phyloP scores from a whole-genome alignment of 2,797 vertebrate genomes.

The Sebastes jordani region DNA sequence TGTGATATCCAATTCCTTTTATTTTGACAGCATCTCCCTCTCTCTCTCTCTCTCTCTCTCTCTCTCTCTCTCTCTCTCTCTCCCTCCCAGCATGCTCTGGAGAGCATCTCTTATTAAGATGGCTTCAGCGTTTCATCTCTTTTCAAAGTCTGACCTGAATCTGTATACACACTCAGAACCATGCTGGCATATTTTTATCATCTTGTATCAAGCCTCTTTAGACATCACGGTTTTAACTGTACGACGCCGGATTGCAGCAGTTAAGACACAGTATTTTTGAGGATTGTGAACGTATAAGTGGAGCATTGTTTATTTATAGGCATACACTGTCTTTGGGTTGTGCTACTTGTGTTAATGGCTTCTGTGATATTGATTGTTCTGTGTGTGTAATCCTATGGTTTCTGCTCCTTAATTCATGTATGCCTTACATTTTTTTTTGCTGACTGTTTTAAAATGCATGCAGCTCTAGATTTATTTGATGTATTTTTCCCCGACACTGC shows the following conservation, averaged over 20 bases:
- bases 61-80: conserved; percentile 26
- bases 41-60: conserved; percentile 26
- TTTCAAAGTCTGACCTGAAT: conserved; percentile 83
- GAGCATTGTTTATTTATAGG: conserved; percentile 76
- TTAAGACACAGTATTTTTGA: conserved; percentile 62
- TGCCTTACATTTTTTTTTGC: not conserved
- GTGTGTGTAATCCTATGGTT: not conserved
- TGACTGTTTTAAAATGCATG: not conserved
- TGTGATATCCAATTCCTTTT: conserved; percentile 83
- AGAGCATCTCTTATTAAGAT: conserved; percentile 79
- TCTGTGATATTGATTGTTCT: conserved; percentile 28
- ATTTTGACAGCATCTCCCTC: conserved; percentile 76
- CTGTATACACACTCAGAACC: conserved; percentile 71
- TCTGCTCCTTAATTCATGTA: not conserved
- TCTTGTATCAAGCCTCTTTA: conserved; percentile 72
- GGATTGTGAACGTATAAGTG: conserved; percentile 64
- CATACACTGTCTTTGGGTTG: conserved; percentile 28
- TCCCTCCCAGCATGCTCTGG: conserved; percentile 67
- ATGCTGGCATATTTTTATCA: conserved; percentile 74
- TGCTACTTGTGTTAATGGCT: conserved; percentile 32
- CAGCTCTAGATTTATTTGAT: not conserved
- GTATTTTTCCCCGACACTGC: not conserved
- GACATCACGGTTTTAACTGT: conserved; percentile 68
- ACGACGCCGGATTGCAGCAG: conserved; percentile 49
- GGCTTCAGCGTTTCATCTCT: conserved; percentile 77